Evolutionary conservation across 2,797 vertebrate genomes (phyloP).

Genomic region (Alcedo quadribrachys): DNA sequence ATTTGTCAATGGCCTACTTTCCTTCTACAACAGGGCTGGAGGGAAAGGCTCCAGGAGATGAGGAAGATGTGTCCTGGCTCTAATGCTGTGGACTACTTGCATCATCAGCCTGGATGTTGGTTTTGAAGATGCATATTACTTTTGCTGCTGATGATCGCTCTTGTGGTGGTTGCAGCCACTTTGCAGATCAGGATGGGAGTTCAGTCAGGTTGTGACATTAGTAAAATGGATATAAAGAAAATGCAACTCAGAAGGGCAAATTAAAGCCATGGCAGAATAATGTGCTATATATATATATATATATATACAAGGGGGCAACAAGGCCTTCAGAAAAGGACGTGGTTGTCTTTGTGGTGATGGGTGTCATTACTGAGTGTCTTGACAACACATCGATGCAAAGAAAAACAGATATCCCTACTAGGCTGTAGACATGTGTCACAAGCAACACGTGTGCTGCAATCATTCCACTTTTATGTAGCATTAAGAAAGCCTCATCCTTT

Average conservation of each 20-base stretch:
- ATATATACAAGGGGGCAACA: neutral
- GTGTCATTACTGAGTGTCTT: neutral
- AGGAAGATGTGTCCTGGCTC: neutral
- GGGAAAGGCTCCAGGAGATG: neutral
- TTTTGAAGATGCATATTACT: neutral
- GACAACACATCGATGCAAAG: conserved; percentile 4
- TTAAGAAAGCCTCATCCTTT: conserved; percentile 13
- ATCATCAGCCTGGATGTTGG: neutral
- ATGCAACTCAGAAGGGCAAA: neutral
- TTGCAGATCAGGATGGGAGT: neutral
- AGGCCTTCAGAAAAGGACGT: neutral
- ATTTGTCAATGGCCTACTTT: neutral
- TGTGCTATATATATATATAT: neutral
- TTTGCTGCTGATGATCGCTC: neutral
- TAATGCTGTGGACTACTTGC: neutral
- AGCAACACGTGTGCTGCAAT: neutral
- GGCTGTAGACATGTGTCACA: neutral
- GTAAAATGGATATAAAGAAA: conserved; percentile 16
- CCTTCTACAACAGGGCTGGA: neutral
- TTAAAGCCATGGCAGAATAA: neutral
- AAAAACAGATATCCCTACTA: neutral
- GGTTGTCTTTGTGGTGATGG: neutral
- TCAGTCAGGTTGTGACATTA: neutral
- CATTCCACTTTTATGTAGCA: neutral
- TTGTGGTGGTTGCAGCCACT: neutral